Base-by-base conservation (phyloP, 2,888 invertebrate genomes). In the Euproctis similis region DNA sequence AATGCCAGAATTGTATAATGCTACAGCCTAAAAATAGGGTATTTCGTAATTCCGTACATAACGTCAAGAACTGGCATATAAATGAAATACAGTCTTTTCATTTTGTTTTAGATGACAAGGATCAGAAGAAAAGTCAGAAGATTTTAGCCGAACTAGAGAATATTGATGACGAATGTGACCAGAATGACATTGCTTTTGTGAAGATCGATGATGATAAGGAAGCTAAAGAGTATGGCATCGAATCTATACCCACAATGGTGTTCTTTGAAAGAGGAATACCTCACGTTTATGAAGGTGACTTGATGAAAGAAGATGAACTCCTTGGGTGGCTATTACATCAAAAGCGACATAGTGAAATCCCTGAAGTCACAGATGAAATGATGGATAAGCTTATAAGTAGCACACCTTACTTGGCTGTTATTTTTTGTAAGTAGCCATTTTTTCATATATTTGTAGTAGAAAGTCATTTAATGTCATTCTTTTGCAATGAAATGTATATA, bases 121-220 rank as follows among this genome's bases (percentile, higher is more conserved):
- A 94, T 53, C 94, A 95, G 67, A 95, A 94, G 82, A 93, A 94
- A 73, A 94, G 94, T 66, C 92, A 94, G 69, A 93, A 94, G 72
- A 87, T 95, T 34, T 85, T 96, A 40, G 77, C 86, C 28, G 95
- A 95, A 71, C 76, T 96, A 55, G 96, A 96, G 76, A 95, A 95
- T 64, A 96, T 96, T 53, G 96, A 96, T 62, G 96, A 96, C 60
- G 96, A 96, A 66, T 95, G 95, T 73, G 96, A 96, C 69, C 92
- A 93, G 61, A 94, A 96, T 63, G 93, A 93, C 59, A 95, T 96
- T 52, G 93, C 93, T 27, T 96, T 96, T 65, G 95, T 96, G 4
- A 96, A 96, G 74, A 95, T 95, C 55, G 93, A 94, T 59, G 93
- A 96, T 56, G 91, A 92, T 40, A 90, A 90, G 34, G 94, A 96